Evolutionary conservation across 2,113 vertebrate genomes (phyloP).

Genomic region (human): GRCh38 chr13:86841501-86842000

Average conservation of each 20-base stretch:
- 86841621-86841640: no score
- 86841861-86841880: not conserved
- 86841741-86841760: not conserved
- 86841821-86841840: not conserved
- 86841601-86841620: no score
- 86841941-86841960: not conserved
- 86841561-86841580: no score
- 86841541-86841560: no score
- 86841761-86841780: not conserved
- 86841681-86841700: not conserved
- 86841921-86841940: not conserved
- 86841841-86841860: not conserved
- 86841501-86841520: no score
- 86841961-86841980: not conserved
- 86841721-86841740: not conserved
- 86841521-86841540: no score
- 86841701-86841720: not conserved
- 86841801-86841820: not conserved
- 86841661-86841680: not conserved
- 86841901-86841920: not conserved
- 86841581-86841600: no score
- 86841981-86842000: not conserved
- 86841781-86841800: not conserved
- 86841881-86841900: not conserved
- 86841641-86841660: not conserved